phyloP scores from a whole-genome alignment of 1,140 invertebrate species.

The Formica selysi region DNA sequence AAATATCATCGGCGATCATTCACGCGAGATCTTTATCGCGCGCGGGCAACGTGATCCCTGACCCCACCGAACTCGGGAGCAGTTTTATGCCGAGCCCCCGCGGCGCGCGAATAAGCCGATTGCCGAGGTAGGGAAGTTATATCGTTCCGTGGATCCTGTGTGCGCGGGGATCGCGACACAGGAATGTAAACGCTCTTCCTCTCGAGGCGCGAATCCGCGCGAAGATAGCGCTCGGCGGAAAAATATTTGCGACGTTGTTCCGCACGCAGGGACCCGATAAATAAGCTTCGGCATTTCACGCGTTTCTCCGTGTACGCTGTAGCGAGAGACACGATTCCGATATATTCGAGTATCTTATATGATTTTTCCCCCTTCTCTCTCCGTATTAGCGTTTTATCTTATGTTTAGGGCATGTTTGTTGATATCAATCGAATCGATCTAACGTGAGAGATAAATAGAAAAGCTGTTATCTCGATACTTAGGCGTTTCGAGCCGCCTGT shows the following conservation, averaged over 20 bases:
- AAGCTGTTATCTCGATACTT: conserved; percentile 8
- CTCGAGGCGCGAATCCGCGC: conserved; percentile 8
- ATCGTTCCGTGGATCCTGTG: conserved; percentile 64
- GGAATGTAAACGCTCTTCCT: conserved; percentile 74
- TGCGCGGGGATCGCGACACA: conserved; percentile 61
- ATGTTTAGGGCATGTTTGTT: neutral
- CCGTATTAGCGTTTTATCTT: neutral
- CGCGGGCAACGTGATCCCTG: conserved; percentile 70
- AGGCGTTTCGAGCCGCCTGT: neutral
- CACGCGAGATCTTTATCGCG: conserved; percentile 73
- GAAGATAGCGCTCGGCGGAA: conserved; percentile 67
- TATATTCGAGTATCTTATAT: conserved; percentile 46
- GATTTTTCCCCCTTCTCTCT: too few relatives aligned
- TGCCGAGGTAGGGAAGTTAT: conserved; percentile 13
- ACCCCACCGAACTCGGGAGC: conserved; percentile 75
- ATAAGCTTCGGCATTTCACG: conserved; percentile 75
- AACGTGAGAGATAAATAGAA: neutral
- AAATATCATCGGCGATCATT: conserved; percentile 79
- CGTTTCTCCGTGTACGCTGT: conserved; percentile 58
- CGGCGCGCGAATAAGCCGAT: conserved; percentile 73
- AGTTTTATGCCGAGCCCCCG: conserved; percentile 76
- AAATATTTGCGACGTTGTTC: conserved; percentile 63
- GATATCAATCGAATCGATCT: neutral
- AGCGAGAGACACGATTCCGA: conserved; percentile 66
- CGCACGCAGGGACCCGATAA: conserved; percentile 65